Evolutionary conservation across 2,797 vertebrate genomes (phyloP).

Genomic region (Rachycentron canadum): DNA sequence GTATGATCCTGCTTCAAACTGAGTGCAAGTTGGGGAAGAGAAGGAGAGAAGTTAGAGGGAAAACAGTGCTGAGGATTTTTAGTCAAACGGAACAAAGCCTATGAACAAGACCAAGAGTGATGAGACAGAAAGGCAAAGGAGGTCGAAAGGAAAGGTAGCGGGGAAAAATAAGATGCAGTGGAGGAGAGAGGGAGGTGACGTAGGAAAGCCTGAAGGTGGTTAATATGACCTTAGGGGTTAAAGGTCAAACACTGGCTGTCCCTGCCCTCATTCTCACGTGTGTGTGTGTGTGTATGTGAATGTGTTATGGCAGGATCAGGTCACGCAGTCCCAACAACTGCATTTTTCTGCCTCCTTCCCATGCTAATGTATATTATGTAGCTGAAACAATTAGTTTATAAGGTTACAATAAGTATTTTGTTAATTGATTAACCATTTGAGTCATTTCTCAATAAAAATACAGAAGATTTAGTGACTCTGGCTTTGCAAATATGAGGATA

Average conservation of each 20-base stretch:
- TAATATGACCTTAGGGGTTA: slow-evolving; percentile 13
- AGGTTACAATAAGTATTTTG: background rate
- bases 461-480: background rate
- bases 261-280: slow-evolving; percentile 22
- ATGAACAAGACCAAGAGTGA: background rate
- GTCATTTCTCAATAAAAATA: background rate
- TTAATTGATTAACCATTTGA: no score
- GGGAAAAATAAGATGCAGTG: background rate
- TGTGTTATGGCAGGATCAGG: background rate
- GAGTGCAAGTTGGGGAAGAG: background rate
- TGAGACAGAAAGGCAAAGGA: background rate
- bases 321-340: slow-evolving; percentile 17
- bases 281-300: slow-evolving; percentile 12
- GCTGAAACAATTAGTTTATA: background rate
- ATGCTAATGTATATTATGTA: background rate
- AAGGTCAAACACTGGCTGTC: slow-evolving; percentile 12
- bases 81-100: background rate
- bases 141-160: background rate
- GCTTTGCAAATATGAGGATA: background rate
- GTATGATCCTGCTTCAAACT: background rate
- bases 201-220: background rate
- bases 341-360: background rate
- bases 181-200: background rate
- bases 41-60: slow-evolving; percentile 4
- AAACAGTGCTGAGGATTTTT: background rate